Evolutionary conservation across 2,888 invertebrate species (phyloP).

Genomic region (Acrocyrtus sp.): DNA sequence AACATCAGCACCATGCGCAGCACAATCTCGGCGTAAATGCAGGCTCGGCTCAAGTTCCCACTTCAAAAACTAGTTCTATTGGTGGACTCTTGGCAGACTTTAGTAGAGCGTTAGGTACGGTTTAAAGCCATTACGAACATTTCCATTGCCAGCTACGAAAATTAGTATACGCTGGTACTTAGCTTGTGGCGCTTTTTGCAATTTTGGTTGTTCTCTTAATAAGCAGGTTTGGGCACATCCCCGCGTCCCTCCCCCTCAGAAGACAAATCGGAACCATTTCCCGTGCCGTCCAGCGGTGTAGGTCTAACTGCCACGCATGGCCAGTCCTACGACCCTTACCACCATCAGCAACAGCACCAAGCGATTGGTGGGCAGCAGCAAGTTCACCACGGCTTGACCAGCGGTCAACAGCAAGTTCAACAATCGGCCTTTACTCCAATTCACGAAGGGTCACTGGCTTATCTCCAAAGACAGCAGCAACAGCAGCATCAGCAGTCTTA

Average conservation of each 20-base stretch:
- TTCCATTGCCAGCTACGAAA: background rate
- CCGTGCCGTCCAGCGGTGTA: conserved; percentile 59
- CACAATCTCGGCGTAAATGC: conserved; percentile 49
- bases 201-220: background rate
- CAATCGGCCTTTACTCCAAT: conserved; percentile 63
- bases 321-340: conserved; percentile 60
- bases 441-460: conserved; percentile 60
- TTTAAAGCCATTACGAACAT: conserved; percentile 24
- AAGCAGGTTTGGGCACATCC: conserved; percentile 65
- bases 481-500: conserved; percentile 56
- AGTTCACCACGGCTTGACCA: conserved; percentile 63
- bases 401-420: conserved; percentile 64
- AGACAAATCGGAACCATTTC: conserved; percentile 64
- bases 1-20: conserved; percentile 27
- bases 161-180: background rate
- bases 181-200: too few relatives aligned
- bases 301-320: conserved; percentile 47
- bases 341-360: conserved; percentile 52
- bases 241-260: conserved; percentile 66
- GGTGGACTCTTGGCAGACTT: conserved; percentile 68
- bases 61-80: conserved; percentile 64
- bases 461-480: conserved; percentile 61
- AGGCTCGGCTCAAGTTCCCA: conserved; percentile 47
- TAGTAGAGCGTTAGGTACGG: conserved; percentile 68
- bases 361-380: conserved; percentile 64